Conservation (phyloP, 1,140 invertebrate genomes). For the Arctopsyche grandis region DNA sequence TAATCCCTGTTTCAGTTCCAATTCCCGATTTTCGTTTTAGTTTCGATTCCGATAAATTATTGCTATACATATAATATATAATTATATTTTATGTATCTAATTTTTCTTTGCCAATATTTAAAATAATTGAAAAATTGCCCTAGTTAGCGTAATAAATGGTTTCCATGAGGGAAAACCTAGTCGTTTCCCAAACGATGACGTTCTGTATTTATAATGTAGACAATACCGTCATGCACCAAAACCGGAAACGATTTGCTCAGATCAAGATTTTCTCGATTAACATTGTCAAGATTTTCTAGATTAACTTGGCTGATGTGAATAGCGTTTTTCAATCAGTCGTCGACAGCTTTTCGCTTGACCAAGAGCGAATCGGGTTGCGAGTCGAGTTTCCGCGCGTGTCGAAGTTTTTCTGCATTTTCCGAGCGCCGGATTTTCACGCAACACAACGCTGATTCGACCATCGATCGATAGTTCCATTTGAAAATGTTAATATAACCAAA, state of each 20-base stretch:
- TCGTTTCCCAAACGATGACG: too few species aligned
- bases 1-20: too few species aligned
- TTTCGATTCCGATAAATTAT: too few species aligned
- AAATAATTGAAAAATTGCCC: too few species aligned
- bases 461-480: constrained; percentile 18
- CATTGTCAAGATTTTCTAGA: neutral
- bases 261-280: neutral
- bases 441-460: neutral
- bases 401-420: neutral
- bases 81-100: too few species aligned
- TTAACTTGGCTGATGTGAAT: neutral
- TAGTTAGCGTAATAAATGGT: too few species aligned
- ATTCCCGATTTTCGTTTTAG: too few species aligned
- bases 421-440: constrained; percentile 15
- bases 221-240: too few species aligned
- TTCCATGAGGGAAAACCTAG: too few species aligned
- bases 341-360: neutral
- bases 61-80: too few species aligned
- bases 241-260: neutral
- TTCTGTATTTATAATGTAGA: too few species aligned
- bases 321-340: neutral
- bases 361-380: constrained; percentile 9
- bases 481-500: constrained; percentile 4
- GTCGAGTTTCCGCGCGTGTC: constrained; percentile 5
- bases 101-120: too few species aligned